Base-by-base conservation (phyloP, 2,888 invertebrate genomes). In the Zygogramma bicolorata region DNA sequence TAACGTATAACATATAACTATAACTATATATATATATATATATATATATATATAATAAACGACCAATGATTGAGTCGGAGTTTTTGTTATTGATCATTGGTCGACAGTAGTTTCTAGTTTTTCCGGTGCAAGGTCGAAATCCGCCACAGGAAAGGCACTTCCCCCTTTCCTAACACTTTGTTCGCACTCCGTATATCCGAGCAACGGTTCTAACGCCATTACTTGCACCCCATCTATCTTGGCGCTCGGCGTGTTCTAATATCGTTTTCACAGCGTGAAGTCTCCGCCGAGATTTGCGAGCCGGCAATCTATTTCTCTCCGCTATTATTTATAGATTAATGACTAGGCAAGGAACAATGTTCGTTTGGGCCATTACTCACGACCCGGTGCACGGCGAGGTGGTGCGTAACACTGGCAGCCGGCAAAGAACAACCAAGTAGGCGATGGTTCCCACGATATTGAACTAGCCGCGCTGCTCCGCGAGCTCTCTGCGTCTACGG, bases 281-380 rank as follows among this genome's bases (percentile, higher is more conserved):
- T 65, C 68, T 69, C 65, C 65, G 66, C 65, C 69, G 68, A 73
- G 66, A 73, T 76, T 69, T 66, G 73, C 73, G 70, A 77, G 79
- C 27, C 53, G 53, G 27, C 53, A 53, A 53, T 53, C 77, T 72
- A 79, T 79, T 81, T 77, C 73, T 74, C 77, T 74, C 75, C 73
- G 65, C 77, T 81, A 83, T 83, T 82, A 81, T 81, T 83, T 81
- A 81, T 81, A 81, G 80, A 81, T 82, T 81, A 82, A 80, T 79
- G 79, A 75, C 76, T 73, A 75, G 75, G 68, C 74, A 73, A 80
- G 75, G 80, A 79, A 78, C 81, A 81, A 76, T 79, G 75, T 79
- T 81, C 79, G 80, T 79, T 81, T 80, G 80, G 79, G 73, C 81
- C 78, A 80, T 82, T 81, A 81, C 80, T 82, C 82, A 82, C 82